Evolutionary conservation across 2,888 invertebrate species (phyloP), one percentile per base, ranked within the genome.

Genomic region (Callinectes sapidus): DNA sequence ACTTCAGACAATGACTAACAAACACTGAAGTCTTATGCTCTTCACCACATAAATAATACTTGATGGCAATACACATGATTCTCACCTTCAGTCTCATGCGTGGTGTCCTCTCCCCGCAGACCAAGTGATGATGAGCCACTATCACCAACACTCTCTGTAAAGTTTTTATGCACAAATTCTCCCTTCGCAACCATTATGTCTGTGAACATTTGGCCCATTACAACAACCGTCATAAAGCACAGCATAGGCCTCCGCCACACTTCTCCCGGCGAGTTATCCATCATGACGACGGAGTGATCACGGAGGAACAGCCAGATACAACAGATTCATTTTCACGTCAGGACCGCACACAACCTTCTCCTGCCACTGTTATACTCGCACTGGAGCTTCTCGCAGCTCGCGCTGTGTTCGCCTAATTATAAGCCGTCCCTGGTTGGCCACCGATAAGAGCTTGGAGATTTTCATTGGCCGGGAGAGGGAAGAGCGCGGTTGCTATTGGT

Each of bases 91-190:
- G 71, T 81, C 32, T 81, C 81, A 81, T 35, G 81, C 16, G 81
- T 81, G 81, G 81, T 35, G 16, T 81, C 81, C 35, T 35, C 81
- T 14, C 13, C 81, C 81, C 81, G 81, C 35, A 81, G 81, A 81
- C 81, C 32, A 35, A 35, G 81, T 14, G 81, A 35, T 14, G 81
- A 35, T 35, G 81, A 16, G 23, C 71, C 71, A 16, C 81, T 91
- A 66, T 91, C 87, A 55, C 61, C 86, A n/a, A 87, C 61, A 86
- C 66, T 91, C 35, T 90, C 90, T 0, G 92, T 92, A 16, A 89
- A 92, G 92, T 92, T 92, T 90, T 92, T 92, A 66, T 92, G 89
- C 23, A 92, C 54, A 71, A 85, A 90, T 92, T 92, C 92, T 66
- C 90, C 92, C 88, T 81, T 89, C 90, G 90, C 92, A 89, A 92